These are phyloP conservation scores for Drosophila fungiperda DNA, from an alignment of 2,888 invertebrate species.

Conservation along the genomic window DNA sequence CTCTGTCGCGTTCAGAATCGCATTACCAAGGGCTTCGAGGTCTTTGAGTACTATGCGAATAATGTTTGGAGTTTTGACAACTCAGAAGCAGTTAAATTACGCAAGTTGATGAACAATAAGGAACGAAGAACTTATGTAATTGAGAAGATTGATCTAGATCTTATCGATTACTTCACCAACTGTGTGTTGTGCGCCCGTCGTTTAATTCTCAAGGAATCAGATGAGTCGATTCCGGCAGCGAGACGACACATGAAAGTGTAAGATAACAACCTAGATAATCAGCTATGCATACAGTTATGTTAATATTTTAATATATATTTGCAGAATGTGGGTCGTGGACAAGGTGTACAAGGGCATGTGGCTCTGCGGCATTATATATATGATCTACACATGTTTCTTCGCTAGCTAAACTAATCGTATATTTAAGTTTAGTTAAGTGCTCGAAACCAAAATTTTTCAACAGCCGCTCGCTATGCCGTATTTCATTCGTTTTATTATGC, in stretches of 20 bases:
- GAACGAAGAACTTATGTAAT: slow-evolving; percentile 89
- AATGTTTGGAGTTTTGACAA: slow-evolving; percentile 96
- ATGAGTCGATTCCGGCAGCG: slow-evolving; percentile 92
- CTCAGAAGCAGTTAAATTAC: slow-evolving; percentile 87
- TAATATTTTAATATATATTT: slow-evolving; percentile 70
- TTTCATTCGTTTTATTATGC: slow-evolving; percentile 35
- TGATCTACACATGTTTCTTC: slow-evolving; percentile 78
- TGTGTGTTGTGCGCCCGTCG: slow-evolving; percentile 92
- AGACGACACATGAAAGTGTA: slow-evolving; percentile 92
- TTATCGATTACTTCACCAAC: slow-evolving; percentile 92
- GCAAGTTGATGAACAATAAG: slow-evolving; percentile 88
- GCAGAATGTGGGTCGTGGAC: slow-evolving; percentile 95
- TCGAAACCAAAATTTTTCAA: slow-evolving; percentile 63
- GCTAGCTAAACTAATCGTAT: slow-evolving; percentile 47
- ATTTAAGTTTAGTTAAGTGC: slow-evolving; percentile 65
- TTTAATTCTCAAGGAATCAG: slow-evolving; percentile 93
- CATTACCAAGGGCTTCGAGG: slow-evolving; percentile 94
- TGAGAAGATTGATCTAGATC: slow-evolving; percentile 89
- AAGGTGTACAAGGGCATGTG: slow-evolving; percentile 89
- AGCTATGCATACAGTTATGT: background rate
- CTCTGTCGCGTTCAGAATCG: slow-evolving; percentile 93
- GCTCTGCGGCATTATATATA: slow-evolving; percentile 87
- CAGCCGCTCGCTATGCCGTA: slow-evolving; percentile 43
- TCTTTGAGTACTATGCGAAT: slow-evolving; percentile 96
- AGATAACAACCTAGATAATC: slow-evolving; percentile 79